Base-by-base conservation (phyloP, 92 coral and sea anemone species). In the Parazoanthus swiftii region DNA sequence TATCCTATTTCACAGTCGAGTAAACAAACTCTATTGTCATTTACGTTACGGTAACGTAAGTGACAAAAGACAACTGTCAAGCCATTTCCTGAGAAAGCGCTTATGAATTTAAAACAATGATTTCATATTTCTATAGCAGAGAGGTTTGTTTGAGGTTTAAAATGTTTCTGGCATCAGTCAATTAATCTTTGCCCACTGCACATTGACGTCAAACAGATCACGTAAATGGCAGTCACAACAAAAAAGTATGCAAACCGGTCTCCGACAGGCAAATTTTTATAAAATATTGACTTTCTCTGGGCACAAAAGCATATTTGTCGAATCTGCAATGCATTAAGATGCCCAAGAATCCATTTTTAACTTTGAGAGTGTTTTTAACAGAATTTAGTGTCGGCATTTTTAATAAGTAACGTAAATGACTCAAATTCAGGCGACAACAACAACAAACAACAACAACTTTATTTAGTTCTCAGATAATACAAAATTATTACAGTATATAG, bases 171-270 rank as follows among this genome's bases (percentile, higher is more conserved):
- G 33, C 33, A 29, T 29, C 33, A 29, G 33, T 29, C 33, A 29
- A 29, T 29, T 29, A 29, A 29, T 75, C 79, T 75, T 39, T 75
- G 42, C 4, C 23, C 79, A 75, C 14, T 75, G 51, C 14, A 18
- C 54, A 16, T 26, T 72, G 81, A 77, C 58, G 25, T 77, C 81
- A 77, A 77, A 77, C 81, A 77, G 54, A 77, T 77, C 81, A 77
- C 81, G 81, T 42, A 77, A 77, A 77, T 77, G 81, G 42, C 59
- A 77, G 81, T 77, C 81, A 77, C 81, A 77, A 77, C 33, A 29
- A 77, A 77, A 77, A 77, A 77, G 81, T 77, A 77, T 77, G 79
- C 50, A 38, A 77, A 16, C 26, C 54, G 18, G 58, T 44, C 54
- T 77, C 81, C 58, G 33, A 77, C 33, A 77, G 81, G 51, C 51